Percentiles rank a stretch among this genome's conserved stretches.
phyloP scores from a whole-genome alignment of 2,113 vertebrate species.

The Alosa alosa region DNA sequence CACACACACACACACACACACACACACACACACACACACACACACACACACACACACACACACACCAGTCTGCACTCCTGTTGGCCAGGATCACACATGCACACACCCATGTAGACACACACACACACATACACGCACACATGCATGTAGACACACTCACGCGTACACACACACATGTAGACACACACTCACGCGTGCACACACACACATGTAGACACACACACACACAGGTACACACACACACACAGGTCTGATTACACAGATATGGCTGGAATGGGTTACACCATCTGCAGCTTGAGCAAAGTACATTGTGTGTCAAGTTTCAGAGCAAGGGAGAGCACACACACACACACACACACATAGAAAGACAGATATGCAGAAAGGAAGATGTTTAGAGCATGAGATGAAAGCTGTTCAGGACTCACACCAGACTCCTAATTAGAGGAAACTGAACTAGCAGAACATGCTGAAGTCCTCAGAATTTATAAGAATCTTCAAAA shows the following conservation, averaged over 20 bases:
- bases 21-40: background rate
- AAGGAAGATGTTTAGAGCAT: too few species aligned
- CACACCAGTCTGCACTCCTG: too few species aligned
- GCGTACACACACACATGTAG: slow-evolving; percentile 33
- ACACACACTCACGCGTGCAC: background rate
- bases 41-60: too few species aligned
- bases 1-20: background rate
- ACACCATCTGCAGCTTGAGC: background rate
- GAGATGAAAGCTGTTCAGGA: too few species aligned
- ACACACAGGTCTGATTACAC: background rate
- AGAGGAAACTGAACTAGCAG: too few species aligned
- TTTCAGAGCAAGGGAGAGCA: background rate
- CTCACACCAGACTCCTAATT: background rate
- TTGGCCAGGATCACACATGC: background rate
- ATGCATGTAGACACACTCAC: slow-evolving; percentile 8
- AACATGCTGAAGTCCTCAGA: background rate
- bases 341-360: background rate
- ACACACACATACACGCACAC: background rate
- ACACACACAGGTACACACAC: slow-evolving; percentile 38
- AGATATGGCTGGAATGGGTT: slow-evolving; percentile 1
- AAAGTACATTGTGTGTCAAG: slow-evolving; percentile 13
- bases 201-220: slow-evolving; percentile 26
- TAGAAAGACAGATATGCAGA: too few species aligned
- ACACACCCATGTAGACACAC: background rate
- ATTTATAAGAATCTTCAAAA: background rate